phyloP scores from a whole-genome alignment of 2,797 vertebrate species.

The Myiothlypis chrysogaster region DNA sequence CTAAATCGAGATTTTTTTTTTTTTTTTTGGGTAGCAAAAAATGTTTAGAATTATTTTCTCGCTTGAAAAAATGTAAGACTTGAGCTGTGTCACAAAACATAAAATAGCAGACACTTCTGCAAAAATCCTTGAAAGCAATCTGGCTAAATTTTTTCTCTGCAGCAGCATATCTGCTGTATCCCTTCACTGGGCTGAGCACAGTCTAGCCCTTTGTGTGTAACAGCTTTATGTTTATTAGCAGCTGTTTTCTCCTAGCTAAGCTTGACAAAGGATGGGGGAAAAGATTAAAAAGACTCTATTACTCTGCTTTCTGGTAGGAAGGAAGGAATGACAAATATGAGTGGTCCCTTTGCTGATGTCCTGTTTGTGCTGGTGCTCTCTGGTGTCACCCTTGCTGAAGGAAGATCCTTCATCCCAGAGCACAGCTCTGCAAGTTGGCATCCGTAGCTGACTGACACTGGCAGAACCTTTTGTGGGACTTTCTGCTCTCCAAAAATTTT shows the following conservation, averaged over 20 bases:
- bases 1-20: neutral
- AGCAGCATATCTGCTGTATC: neutral
- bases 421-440: neutral
- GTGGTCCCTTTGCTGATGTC: neutral
- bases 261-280: neutral
- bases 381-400: neutral
- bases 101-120: neutral
- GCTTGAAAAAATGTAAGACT: neutral
- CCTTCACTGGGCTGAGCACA: neutral
- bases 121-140: neutral
- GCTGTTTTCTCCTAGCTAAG: slow-evolving; percentile 7
- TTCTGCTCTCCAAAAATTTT: neutral
- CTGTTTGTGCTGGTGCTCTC: fast-evolving
- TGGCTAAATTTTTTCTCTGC: neutral
- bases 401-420: neutral
- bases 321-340: neutral
- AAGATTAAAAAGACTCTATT: neutral
- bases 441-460: neutral
- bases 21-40: neutral
- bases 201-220: slow-evolving; percentile 1
- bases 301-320: neutral
- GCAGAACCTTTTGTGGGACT: neutral
- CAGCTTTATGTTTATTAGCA: slow-evolving; percentile 26
- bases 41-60: neutral
- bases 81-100: neutral